phyloP scores from a whole-genome alignment of 2,113 vertebrate species.

The Arvicanthis niloticus region DNA sequence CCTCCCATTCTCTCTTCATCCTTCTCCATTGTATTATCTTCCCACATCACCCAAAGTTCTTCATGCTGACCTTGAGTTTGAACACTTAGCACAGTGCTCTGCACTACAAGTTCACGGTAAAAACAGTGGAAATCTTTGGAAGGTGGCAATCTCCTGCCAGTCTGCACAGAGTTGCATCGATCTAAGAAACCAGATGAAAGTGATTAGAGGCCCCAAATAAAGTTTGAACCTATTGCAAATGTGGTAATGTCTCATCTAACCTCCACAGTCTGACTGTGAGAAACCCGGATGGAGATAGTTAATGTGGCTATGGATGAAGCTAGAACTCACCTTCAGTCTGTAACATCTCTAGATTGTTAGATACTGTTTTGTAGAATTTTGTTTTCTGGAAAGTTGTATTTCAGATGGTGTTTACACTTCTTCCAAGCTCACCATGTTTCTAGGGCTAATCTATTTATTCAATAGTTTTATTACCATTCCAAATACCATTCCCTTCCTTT shows the following conservation, averaged over 20 bases:
- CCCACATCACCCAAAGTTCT: neutral
- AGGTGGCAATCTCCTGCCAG: fast-evolving
- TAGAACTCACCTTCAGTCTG: neutral
- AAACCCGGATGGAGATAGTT: neutral
- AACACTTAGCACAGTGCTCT: neutral
- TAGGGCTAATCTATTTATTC: neutral
- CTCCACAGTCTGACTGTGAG: neutral
- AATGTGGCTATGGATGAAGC: too few species aligned
- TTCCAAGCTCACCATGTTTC: neutral
- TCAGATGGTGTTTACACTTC: neutral
- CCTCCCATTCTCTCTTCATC: neutral
- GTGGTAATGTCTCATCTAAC: neutral
- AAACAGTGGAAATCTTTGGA: neutral
- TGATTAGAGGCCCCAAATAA: neutral
- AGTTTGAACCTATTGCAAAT: neutral
- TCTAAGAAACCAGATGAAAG: neutral
- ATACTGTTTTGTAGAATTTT: neutral
- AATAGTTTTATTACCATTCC: neutral
- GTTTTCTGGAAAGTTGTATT: neutral
- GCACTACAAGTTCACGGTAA: fast-evolving
- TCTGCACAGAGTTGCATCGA: neutral
- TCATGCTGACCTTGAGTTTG: neutral
- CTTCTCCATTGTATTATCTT: too few species aligned
- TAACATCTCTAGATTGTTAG: too few species aligned
- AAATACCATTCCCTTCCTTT: neutral